Evolutionary conservation across 2,113 vertebrate genomes (phyloP).

Genomic region (Hemiprocne comata): DNA sequence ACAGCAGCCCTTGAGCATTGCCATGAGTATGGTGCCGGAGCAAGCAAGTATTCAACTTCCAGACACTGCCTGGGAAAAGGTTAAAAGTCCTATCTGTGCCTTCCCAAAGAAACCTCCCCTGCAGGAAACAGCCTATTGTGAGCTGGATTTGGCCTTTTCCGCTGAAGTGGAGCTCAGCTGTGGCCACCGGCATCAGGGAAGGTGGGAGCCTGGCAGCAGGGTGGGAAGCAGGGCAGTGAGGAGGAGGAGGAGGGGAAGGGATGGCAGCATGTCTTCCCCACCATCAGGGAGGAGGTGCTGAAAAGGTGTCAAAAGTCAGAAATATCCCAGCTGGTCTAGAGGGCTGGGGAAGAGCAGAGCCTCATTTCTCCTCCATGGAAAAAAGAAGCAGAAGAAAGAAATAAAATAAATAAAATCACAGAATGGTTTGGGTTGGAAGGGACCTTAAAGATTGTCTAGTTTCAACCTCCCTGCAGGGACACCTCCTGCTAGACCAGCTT

Average conservation of each 20-base stretch:
- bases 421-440: too few relatives aligned
- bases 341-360: not conserved
- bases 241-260: not conserved
- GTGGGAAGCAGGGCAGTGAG: not conserved
- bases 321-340: not conserved
- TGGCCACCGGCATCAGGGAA: not conserved
- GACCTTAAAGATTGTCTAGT: too few relatives aligned
- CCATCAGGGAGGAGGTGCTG: fast-evolving
- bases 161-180: not conserved
- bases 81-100: conserved; percentile 1
- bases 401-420: not conserved
- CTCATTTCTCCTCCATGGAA: not conserved
- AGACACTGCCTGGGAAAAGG: not conserved
- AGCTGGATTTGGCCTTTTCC: conserved; percentile 53
- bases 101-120: conserved; percentile 24
- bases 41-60: not conserved
- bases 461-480: too few relatives aligned
- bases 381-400: too few relatives aligned
- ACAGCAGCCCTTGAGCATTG: fast-evolving
- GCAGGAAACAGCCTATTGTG: conserved; percentile 71
- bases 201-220: fast-evolving
- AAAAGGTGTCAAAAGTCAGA: not conserved
- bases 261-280: not conserved
- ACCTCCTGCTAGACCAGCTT: too few relatives aligned
- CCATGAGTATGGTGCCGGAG: fast-evolving